phyloP scores from a whole-genome alignment of 2,888 invertebrate genomes.

The Druceiella hillmani region DNA sequence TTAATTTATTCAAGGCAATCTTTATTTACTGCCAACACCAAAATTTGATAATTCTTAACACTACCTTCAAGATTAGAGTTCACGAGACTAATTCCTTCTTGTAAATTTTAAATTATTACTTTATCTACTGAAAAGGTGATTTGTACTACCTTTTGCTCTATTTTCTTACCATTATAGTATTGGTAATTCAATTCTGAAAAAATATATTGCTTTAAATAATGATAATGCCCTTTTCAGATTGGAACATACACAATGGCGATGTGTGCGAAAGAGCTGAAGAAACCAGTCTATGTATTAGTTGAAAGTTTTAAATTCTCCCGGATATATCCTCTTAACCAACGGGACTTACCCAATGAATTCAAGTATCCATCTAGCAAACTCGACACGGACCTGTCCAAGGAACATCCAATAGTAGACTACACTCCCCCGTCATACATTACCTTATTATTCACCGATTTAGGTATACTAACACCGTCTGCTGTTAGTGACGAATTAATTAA shows the following conservation, averaged over 20 bases:
- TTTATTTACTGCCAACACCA: too few relatives aligned
- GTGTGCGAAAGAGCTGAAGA: conserved; percentile 84
- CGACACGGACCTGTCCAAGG: conserved; percentile 44
- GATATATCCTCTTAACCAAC: conserved; percentile 88
- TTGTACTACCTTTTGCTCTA: too few relatives aligned
- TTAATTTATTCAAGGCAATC: too few relatives aligned
- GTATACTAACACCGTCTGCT: conserved; percentile 92
- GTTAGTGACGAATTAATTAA: conserved; percentile 97
- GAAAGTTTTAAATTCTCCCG: conserved; percentile 98
- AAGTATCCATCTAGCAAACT: conserved; percentile 58
- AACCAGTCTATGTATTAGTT: conserved; percentile 91
- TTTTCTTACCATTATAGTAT: too few relatives aligned
- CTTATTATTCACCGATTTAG: conserved; percentile 91
- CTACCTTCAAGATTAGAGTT: too few relatives aligned
- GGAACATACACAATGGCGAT: conserved; percentile 82
- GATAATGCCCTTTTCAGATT: conserved; percentile 58
- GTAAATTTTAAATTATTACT: too few relatives aligned
- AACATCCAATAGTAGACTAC: conserved; percentile 92
- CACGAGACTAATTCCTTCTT: too few relatives aligned
- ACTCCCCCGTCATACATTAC: conserved; percentile 93
- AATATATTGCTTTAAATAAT: too few relatives aligned
- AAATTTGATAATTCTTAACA: too few relatives aligned
- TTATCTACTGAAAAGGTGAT: too few relatives aligned
- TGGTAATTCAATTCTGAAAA: too few relatives aligned
- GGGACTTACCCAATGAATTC: conserved; percentile 84